Base-by-base conservation (phyloP, 2,888 invertebrate species). In the Drosophila lacicola region DNA sequence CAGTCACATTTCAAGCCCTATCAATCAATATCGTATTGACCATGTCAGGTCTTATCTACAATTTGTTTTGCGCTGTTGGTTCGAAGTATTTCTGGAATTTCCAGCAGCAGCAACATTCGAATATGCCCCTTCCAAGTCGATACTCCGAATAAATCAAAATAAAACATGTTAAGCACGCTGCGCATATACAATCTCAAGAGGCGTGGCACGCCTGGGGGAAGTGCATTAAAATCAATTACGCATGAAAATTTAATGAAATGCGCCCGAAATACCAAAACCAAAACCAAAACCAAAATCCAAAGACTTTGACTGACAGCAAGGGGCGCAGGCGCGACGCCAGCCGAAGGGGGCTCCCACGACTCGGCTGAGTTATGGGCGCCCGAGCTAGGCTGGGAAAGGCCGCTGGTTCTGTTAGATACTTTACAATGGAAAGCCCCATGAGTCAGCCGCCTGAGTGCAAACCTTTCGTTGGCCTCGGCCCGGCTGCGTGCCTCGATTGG, bases 181-280 rank as follows among this genome's bases (percentile, higher is more conserved):
- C 56, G 67, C 72, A 72, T 77, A 69, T 76, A 64, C 29, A 88
- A 83, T 72, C 66, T 54, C 21, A 68, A 49, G 55, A 67, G 55
- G 17, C 50, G 10, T 9, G 41, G 41, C 41, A 17, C 25, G 47
- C 17, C n/a, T 34, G 17, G 11, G 5, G 25, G 41, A 74, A 82
- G 47, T 85, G 86, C 87, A 75, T 80, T 47, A 74, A 84, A 86
- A 88, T 88, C 89, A 84, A 84, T 84, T 84, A 87, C 78, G 84
- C 89, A 80, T 88, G 87, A 89, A 83, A 86, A 88, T 67, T 72
- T 45, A 72, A 84, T 51, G 41, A 63, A 47, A 51, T 51, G 42
- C 56, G 45, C 39, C 21, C 50, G 51, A 78, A 72, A 64, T 67
- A 17, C 62, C 54, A 51, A 17, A 17, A 17, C 62, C 54, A 51